Evolutionary conservation across 2,113 vertebrate species (phyloP).

Genomic region (Thermophis baileyi): DNA sequence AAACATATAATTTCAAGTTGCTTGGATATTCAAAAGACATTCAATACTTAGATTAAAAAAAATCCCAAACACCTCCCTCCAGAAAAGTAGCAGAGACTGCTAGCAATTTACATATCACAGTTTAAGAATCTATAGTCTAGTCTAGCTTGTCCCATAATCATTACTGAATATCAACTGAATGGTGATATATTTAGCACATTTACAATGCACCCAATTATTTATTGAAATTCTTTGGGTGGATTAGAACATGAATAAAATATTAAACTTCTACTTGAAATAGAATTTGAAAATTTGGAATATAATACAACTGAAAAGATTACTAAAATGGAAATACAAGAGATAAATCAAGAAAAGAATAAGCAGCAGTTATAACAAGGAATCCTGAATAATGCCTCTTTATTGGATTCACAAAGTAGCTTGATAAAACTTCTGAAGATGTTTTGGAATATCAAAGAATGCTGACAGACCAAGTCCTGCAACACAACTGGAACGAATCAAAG

Average conservation of each 20-base stretch:
- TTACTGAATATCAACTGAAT: neutral
- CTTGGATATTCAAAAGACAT: neutral
- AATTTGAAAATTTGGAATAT: neutral
- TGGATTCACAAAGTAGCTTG: neutral
- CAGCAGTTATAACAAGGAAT: neutral
- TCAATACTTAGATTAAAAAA: neutral
- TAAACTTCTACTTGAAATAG: neutral
- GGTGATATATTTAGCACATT: neutral
- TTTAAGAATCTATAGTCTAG: neutral
- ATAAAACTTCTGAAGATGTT: neutral
- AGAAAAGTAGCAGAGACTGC: neutral
- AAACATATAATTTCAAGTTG: neutral
- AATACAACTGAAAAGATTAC: neutral
- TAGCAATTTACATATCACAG: neutral
- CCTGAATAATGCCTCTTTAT: neutral
- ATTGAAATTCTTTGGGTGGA: neutral
- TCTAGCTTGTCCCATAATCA: neutral
- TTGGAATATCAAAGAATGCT: neutral
- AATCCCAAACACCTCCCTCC: neutral
- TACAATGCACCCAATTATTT: neutral
- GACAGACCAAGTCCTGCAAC: neutral
- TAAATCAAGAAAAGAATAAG: neutral
- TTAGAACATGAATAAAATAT: neutral
- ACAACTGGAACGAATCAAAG: neutral
- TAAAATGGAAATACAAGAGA: neutral